Evolutionary conservation across 2,888 invertebrate species (phyloP), one percentile per base, ranked within the genome.

Genomic region (Eupeodes latifasciatus): DNA sequence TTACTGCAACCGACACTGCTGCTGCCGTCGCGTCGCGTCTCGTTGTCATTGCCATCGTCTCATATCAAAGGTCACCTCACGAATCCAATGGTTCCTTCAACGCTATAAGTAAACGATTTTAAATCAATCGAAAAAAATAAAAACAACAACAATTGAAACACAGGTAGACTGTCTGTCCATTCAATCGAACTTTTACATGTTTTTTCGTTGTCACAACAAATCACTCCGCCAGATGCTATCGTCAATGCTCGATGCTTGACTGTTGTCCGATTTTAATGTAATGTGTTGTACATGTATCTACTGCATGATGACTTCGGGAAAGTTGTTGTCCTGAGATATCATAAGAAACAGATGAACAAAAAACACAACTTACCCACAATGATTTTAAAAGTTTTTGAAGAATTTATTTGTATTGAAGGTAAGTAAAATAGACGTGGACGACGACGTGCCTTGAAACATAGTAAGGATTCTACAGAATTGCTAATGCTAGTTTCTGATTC

Each of bases 141-240:
- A 27, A 27, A 27, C 3, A 27, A 27, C 27, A 27, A 27, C 2
- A 27, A 27, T 27, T 27, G 27, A 27, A 71, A 71, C 66, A 77
- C 81, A 85, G 81, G 85, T 81, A 69, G 62, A 57, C 67, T 77
- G 19, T 64, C 66, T 62, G 64, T 64, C 81, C 78, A 76, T 81
- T 78, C 72, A 62, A 82, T 69, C 74, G 72, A 82, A 81, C 81
- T 82, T 81, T 81, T 77, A 85, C 85, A 85, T 85, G 85, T 85
- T 82, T 82, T 67, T 74, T 47, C 62, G 66, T 82, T 85, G 85
- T 85, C 82, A 85, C 85, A 61, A 85, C 85, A 85, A 85, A 81
- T 85, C 85, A 85, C 85, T 66, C 75, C 1, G 11, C 66, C 72
- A 78, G 85, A 85, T 85, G 53, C 55, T 81, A 85, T 85, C 85